Percentiles rank a stretch among this genome's conserved stretches.
Evolutionary conservation across 2,888 invertebrate species (phyloP).

Genomic region (Tachina fera): DNA sequence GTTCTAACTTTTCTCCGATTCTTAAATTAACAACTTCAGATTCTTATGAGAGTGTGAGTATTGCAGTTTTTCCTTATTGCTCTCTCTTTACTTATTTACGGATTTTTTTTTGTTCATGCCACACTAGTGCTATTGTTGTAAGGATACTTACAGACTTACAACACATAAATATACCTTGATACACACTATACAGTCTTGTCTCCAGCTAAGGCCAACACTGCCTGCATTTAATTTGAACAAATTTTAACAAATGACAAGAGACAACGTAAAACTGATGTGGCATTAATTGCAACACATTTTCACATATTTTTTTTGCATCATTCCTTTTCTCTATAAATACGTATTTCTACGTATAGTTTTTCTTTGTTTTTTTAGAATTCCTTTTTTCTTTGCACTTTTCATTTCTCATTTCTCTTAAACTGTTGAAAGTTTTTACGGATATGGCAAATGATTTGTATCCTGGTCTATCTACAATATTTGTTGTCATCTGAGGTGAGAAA

Average conservation of each 20-base stretch:
- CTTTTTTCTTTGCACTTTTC: conserved; percentile 3
- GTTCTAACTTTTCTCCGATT: conserved; percentile 9
- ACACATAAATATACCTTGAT: background rate
- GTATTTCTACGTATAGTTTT: conserved; percentile 9
- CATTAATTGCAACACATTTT: conserved; percentile 72
- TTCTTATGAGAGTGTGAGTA: background rate
- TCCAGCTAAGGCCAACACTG: conserved; percentile 39
- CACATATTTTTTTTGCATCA: conserved; percentile 51
- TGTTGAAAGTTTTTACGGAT: conserved; percentile 65
- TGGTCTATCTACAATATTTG: conserved; percentile 52
- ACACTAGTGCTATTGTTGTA: background rate
- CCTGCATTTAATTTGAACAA: conserved; percentile 71
- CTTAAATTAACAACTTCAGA: conserved; percentile 34
- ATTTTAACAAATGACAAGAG: conserved; percentile 71
- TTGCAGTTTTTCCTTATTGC: background rate
- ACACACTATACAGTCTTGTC: conserved; percentile 2
- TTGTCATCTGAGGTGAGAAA: conserved; percentile 57
- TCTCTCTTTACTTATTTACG: background rate
- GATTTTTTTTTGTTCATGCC: background rate
- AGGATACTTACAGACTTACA: background rate
- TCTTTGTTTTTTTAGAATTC: conserved; percentile 24
- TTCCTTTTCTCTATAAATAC: conserved; percentile 30
- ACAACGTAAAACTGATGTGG: conserved; percentile 71
- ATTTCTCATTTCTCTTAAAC: conserved; percentile 48
- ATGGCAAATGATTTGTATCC: conserved; percentile 63